Evolutionary conservation across 2,888 invertebrate genomes (phyloP), one percentile per base, ranked within the genome.

Genomic region (Argyra leucocephala): DNA sequence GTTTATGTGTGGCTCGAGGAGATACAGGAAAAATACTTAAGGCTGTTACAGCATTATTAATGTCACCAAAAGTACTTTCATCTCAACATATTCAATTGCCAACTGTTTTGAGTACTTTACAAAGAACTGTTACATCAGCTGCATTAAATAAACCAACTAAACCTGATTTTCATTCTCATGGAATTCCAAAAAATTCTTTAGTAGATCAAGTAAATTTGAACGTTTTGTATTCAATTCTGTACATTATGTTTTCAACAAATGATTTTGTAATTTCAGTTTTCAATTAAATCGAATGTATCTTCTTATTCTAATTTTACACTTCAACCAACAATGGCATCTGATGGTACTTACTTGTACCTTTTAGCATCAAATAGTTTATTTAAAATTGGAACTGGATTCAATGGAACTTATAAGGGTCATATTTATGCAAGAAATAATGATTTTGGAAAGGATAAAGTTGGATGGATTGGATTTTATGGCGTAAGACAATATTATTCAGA

Each of bases 371-470:
- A 88, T 72, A 93, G 94, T 1, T 82, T 98, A 61, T 83, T 93
- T 69, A 98, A 98, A 82, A 87, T 98, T 68, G 98, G 98, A 22
- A 92, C 96, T 63, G 98, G 98, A 9, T 94, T 93, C 76, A 91
- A 92, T 63, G 93, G 93, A 69, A 95, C 97, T 9, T 86, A 93
- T 70, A 90, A 90, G 79, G 96, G 95, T n/a, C 90, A 93, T 74
- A 84, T 95, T 23, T 93, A 95, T 76, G 82, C 88, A 69, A 87
- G 90, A 76, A 93, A 93, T 77, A 85, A 88, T 26, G 90, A 93
- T 76, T 92, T 95, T 76, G 87, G 88, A 9, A 87, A 88, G 69
- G 92, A 93, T 74, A 84, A 85, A 62, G 85, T 83, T 70, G 92
- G 92, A 63, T 93, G 91, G 89, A 82, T 96, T 69, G 92, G 94